These are phyloP conservation scores for Graptemys geographica DNA, from an alignment of 2,797 vertebrate species.

Conservation along the genomic window DNA sequence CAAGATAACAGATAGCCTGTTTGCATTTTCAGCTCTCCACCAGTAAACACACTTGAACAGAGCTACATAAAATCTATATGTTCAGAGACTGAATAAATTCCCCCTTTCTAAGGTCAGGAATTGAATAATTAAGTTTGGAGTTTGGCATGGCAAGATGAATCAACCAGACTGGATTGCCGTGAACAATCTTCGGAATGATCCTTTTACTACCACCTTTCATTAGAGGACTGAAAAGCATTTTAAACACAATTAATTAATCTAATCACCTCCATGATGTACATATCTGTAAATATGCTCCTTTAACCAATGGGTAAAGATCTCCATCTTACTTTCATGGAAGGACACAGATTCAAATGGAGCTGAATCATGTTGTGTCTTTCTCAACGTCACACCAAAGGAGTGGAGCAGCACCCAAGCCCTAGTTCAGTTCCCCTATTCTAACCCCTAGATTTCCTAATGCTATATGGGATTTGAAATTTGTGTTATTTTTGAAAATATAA, in stretches of 20 bases:
- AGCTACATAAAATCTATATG: fast-evolving
- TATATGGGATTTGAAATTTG: not conserved
- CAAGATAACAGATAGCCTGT: fast-evolving
- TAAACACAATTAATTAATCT: not conserved
- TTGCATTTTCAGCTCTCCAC: fast-evolving
- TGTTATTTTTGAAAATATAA: not conserved
- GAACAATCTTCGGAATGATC: not conserved
- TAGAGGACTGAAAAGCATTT: fast-evolving
- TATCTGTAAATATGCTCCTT: fast-evolving
- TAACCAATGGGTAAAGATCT: not conserved
- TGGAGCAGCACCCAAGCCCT: not conserved
- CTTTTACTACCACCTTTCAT: fast-evolving
- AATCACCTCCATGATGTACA: fast-evolving
- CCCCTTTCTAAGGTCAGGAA: not conserved
- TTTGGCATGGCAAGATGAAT: fast-evolving
- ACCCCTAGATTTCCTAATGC: not conserved
- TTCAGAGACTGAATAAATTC: fast-evolving
- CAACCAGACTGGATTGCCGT: not conserved
- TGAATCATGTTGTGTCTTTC: not conserved
- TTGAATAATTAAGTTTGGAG: not conserved
- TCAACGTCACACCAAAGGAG: not conserved
- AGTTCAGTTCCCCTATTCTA: not conserved
- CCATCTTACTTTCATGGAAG: not conserved
- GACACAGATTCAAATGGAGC: not conserved
- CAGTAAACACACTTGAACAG: fast-evolving